Evolutionary conservation across 2,797 vertebrate species (phyloP), one percentile per base, ranked within the genome.

Genomic region (Chaunax sp.): DNA sequence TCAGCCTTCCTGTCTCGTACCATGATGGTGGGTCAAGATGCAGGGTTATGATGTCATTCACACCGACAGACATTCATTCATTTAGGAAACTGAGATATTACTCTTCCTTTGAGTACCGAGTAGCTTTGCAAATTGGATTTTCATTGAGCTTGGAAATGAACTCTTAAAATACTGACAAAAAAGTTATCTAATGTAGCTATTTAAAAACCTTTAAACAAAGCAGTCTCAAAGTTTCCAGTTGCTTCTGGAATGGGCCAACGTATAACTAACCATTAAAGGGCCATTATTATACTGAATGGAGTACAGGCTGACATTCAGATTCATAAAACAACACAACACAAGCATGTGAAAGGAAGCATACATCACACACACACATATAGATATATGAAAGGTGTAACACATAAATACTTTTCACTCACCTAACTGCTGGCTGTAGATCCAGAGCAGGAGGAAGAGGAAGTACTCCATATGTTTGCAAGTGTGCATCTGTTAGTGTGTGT

Each of bases 371-470:
- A 61, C 38, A 64, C 28, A 37, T 45, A 53, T 23, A 44, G 46
- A 63, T 41, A 60, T 55, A 61, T 20, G 19, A 43, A 28, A 51
- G 4, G 8, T 18, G 30, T 15, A 54, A 37, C 16, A 43, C 26
- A 64, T 57, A 65, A 62, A 83, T 60, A 75, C 51, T 26, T 69
- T 76, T 55, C 23, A 87, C 96, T 94, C 92, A 98, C 98, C 96
- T 86, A 95, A 91, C 66, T 95, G 91, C 73, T 93, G 94, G 90
- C 95, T 92, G 76, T 92, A 91, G 83, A 91, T 92, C 92, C 97
- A 98, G 86, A 96, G 92, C 84, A 97, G 90, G 83, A 96, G 73
- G 81, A 95, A 89, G 84, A 93, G 86, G 94, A 87, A 94, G 89
- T 96, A 93, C 93, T 96, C 96, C 96, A 98, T 98, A 83, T 83